phyloP scores from a whole-genome alignment of 2,113 vertebrate species.

The Dasyprocta punctata region DNA sequence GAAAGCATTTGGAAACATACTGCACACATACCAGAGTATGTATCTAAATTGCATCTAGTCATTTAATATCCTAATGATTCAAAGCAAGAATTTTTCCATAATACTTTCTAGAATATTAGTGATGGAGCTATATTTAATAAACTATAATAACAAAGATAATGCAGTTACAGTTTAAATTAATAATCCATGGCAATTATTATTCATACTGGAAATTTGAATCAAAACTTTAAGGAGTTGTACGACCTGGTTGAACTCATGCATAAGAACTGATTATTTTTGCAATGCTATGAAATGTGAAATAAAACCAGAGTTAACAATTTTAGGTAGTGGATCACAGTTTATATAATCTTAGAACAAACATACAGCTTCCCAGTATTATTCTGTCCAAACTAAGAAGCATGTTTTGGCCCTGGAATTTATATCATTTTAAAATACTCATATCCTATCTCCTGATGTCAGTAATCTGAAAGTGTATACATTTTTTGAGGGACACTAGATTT shows the following conservation, averaged over 20 bases:
- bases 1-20: background rate
- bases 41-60: background rate
- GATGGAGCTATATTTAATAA: background rate
- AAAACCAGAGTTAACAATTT: background rate
- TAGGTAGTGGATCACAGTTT: background rate
- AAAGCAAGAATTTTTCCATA: background rate
- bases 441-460: background rate
- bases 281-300: background rate
- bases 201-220: background rate
- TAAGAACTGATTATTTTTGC: background rate
- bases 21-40: background rate
- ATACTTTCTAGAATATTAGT: background rate
- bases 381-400: background rate
- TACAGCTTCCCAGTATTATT: background rate
- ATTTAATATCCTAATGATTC: constrained; percentile 8
- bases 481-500: background rate
- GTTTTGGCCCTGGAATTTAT: background rate
- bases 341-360: background rate
- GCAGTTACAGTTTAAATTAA: background rate
- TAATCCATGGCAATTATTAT: background rate
- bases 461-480: background rate
- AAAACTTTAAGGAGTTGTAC: constrained; percentile 22
- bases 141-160: background rate
- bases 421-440: background rate
- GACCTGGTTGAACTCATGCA: background rate